Percentiles rank a stretch among this genome's conserved stretches.
phyloP scores from a whole-genome alignment of 2,797 vertebrate species.

The Peromyscus aztecus region DNA sequence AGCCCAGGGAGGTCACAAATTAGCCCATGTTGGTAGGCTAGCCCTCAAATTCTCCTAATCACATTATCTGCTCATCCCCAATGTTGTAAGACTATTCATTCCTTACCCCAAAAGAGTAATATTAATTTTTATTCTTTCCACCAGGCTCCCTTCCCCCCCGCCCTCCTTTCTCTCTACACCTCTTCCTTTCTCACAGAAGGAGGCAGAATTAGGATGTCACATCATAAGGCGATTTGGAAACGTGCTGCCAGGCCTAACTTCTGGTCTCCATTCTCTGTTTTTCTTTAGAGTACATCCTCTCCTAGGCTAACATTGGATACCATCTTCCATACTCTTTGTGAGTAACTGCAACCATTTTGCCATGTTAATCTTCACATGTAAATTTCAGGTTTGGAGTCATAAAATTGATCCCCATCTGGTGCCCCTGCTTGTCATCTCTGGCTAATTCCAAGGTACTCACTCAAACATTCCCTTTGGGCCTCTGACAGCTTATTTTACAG shows the following conservation, averaged over 20 bases:
- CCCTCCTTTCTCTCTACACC: neutral
- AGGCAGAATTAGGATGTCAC: neutral
- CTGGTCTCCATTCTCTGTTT: too few relatives aligned
- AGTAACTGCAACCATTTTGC: neutral
- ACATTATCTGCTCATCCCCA: fast-evolving
- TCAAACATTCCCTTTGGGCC: neutral
- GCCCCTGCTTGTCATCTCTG: neutral
- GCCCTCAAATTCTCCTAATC: fast-evolving
- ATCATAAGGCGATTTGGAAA: neutral
- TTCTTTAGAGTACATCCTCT: neutral
- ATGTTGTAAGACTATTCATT: neutral
- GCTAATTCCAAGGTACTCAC: neutral
- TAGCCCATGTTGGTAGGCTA: too few relatives aligned
- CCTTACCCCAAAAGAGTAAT: neutral
- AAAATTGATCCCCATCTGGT: neutral
- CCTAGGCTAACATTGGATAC: neutral
- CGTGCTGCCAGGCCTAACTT: neutral
- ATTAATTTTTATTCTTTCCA: neutral
- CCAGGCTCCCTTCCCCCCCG: fast-evolving
- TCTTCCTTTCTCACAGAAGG: neutral
- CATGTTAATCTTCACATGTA: constrained; percentile 2
- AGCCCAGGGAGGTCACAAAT: neutral
- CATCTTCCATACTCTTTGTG: neutral
- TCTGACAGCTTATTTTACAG: neutral
- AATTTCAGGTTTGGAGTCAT: neutral